Evolutionary conservation across 2,888 invertebrate genomes (phyloP).

Genomic region (Aromia moschata): DNA sequence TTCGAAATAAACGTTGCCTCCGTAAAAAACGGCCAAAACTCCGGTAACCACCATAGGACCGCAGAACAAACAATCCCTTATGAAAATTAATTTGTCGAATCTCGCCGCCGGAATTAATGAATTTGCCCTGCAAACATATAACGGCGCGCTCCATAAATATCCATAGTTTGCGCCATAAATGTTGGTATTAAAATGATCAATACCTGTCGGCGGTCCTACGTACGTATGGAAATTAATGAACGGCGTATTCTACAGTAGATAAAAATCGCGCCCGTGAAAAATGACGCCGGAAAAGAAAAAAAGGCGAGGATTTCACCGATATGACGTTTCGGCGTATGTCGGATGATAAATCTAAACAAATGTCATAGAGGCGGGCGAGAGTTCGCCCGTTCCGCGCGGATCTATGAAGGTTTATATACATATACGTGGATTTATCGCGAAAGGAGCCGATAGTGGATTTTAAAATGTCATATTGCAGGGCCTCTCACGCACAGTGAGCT

Average conservation of each 20-base stretch:
- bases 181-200: conserved; percentile 20
- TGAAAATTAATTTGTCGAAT: neutral
- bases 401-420: conserved; percentile 52
- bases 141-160: conserved; percentile 12
- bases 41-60: no score
- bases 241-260: conserved; percentile 21
- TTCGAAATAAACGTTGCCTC: no score
- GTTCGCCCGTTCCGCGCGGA: conserved; percentile 52
- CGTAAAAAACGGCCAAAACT: no score
- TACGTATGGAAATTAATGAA: conserved; percentile 32
- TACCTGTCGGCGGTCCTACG: conserved; percentile 29
- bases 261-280: conserved; percentile 28
- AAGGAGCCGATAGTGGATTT: conserved; percentile 54
- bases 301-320: conserved; percentile 9
- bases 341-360: conserved; percentile 55
- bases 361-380: conserved; percentile 49
- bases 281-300: conserved; percentile 13
- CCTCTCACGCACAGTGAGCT: no score
- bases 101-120: neutral
- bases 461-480: conserved; percentile 54
- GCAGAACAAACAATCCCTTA: neutral
- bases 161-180: conserved; percentile 13
- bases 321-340: conserved; percentile 34
- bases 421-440: conserved; percentile 53
- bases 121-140: neutral